A percentile compares a stretch with the other conserved stretches of the same genome.
Conservation (phyloP, 2,113 vertebrate genomes). For the Microcebus murinus region DNA sequence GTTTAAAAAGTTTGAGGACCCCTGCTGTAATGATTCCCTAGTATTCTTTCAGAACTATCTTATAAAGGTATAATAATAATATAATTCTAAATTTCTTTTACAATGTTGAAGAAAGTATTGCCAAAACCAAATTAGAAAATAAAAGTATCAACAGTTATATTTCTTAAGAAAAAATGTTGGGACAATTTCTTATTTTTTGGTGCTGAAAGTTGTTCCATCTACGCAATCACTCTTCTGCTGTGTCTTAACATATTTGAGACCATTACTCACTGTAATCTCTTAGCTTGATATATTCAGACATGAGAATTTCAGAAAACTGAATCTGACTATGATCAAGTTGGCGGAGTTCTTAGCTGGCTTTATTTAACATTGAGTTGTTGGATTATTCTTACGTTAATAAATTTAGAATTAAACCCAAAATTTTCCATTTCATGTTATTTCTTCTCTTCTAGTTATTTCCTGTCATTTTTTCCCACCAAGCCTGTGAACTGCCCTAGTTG, state of each 20-base stretch:
- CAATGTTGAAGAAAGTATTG: neutral
- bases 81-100: neutral
- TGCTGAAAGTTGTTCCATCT: neutral
- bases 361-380: neutral
- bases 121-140: neutral
- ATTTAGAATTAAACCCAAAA: neutral
- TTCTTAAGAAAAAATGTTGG: neutral
- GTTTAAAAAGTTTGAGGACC: too few species aligned
- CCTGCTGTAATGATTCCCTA: neutral
- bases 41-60: neutral
- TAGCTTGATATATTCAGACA: neutral
- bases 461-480: neutral
- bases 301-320: neutral
- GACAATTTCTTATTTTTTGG: neutral
- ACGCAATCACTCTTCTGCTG: neutral
- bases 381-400: slow-evolving; percentile 8
- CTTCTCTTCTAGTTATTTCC: neutral
- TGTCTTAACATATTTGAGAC: neutral
- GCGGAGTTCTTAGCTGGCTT: neutral
- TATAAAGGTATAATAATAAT: neutral
- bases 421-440: neutral
- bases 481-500: neutral
- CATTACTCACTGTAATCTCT: neutral
- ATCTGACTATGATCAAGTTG: neutral
- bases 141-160: neutral